Evolutionary conservation across 64 coral and sea anemone species (phyloP).

Genomic region (Hydrozoanthus tunicans): DNA sequence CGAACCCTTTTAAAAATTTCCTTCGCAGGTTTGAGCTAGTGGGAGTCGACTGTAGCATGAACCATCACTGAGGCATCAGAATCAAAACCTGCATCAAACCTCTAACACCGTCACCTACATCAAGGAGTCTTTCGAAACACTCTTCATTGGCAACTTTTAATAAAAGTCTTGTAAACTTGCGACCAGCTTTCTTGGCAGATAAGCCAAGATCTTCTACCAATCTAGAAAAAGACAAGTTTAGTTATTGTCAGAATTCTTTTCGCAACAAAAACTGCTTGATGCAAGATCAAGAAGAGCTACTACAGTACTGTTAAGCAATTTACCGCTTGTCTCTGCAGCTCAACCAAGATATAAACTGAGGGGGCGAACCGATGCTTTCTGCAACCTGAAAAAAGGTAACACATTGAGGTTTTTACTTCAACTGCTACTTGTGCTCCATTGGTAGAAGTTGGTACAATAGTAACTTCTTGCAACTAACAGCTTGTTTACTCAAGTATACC

Average conservation of each 20-base stretch:
- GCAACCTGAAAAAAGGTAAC: neutral
- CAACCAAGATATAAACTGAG: constrained; percentile 47
- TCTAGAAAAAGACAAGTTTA: constrained; percentile 11
- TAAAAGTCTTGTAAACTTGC: constrained; percentile 57
- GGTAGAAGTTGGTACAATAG: neutral
- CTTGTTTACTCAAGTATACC: no score
- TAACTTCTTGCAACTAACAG: no score
- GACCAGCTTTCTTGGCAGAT: neutral
- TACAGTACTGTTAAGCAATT: neutral
- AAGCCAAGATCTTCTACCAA: constrained; percentile 44
- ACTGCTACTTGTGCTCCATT: neutral
- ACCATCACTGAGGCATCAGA: no score
- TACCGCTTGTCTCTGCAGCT: constrained; percentile 24
- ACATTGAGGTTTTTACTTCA: neutral
- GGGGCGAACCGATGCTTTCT: constrained; percentile 7
- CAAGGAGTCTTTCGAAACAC: constrained; percentile 56
- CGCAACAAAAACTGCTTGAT: neutral
- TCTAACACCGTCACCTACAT: constrained; percentile 5
- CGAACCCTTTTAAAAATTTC: no score
- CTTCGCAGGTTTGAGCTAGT: no score
- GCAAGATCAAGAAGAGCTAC: neutral
- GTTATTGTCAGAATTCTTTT: neutral
- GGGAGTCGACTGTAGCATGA: no score
- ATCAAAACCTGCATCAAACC: no score
- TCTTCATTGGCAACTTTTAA: constrained; percentile 45